Conservation (phyloP, 2,888 invertebrate species). For the Prostheceraeus crozeri region DNA sequence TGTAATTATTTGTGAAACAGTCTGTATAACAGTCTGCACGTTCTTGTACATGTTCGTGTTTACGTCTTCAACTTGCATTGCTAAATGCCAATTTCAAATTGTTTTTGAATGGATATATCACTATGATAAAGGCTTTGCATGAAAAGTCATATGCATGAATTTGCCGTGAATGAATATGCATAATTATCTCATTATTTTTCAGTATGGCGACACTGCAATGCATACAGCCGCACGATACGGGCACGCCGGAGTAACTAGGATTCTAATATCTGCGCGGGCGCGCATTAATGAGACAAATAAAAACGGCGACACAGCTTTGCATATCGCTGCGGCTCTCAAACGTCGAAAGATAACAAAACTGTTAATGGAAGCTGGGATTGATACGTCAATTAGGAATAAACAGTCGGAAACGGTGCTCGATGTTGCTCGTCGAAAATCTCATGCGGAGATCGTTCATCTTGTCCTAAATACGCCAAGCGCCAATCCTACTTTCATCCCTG, state of each 20-base stretch:
- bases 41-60: not conserved
- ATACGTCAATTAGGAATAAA: conserved; percentile 64
- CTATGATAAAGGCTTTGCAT: too few species aligned
- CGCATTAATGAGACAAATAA: conserved; percentile 67
- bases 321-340: conserved; percentile 88
- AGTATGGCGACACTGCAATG: conserved; percentile 88
- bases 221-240: conserved; percentile 91
- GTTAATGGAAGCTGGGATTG: conserved; percentile 76
- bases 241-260: conserved; percentile 86
- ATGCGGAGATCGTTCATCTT: conserved; percentile 74
- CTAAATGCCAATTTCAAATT: not conserved
- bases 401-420: conserved; percentile 81
- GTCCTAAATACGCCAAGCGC: too few species aligned
- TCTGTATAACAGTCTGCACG: not conserved
- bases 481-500: too few species aligned
- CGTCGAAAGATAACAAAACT: conserved; percentile 80
- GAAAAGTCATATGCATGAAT: too few species aligned
- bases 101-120: too few species aligned
- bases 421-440: conserved; percentile 77
- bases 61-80: not conserved
- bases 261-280: conserved; percentile 80
- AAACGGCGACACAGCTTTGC: conserved; percentile 87
- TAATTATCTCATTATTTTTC: conserved; percentile 47
- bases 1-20: too few species aligned
- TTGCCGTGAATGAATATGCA: too few species aligned